Evolutionary conservation across 2,888 invertebrate species (phyloP), one percentile per base, ranked within the genome.

Genomic region (Thereva unica): DNA sequence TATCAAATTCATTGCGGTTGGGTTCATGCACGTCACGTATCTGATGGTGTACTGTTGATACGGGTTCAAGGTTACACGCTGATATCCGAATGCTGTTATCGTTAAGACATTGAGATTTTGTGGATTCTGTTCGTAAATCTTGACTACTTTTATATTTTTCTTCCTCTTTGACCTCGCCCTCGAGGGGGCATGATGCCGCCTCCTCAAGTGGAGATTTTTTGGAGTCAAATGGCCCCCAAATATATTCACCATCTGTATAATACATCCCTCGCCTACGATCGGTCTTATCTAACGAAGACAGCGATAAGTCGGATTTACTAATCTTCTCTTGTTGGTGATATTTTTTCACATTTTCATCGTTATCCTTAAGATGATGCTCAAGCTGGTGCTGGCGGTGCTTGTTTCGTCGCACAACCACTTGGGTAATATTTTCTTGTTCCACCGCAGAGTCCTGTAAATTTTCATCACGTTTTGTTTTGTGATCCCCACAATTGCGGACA

Each of bases 241-340:
- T 55, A 54, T 61, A 68, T 50, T 68, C 66, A 59, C 75, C 75
- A 63, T 75, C 75, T 64, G 75, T 76, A 63, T 74, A 75, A 69
- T 72, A 75, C 70, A 75, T 72, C 66, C 73, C 75, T 67, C 71
- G 71, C 57, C 71, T 71, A 59, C 72, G 69, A 7, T 59, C 68
- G 64, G 69, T 53, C 67, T 67, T 70, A 9, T 12, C 61, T 9
- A 50, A 38, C 9, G 50, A 23, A 41, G 61, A 41, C 40, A 61
- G 8, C 34, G 61, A 61, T 61, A 61, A 61, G 50, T 50, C 50
- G 61, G 61, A 61, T 50, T 50, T 61, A 61, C 61, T 61, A 61
- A 61, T 61, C 61, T 52, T 35, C 70, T 61, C 55, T 63, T 44
- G 64, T 65, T 54, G 64, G 56, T 37, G 41, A 44, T 66, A 63